Evolutionary conservation across 1,140 invertebrate species (phyloP), one percentile per base, ranked within the genome.

Genomic region (Drosophila funebris): DNA sequence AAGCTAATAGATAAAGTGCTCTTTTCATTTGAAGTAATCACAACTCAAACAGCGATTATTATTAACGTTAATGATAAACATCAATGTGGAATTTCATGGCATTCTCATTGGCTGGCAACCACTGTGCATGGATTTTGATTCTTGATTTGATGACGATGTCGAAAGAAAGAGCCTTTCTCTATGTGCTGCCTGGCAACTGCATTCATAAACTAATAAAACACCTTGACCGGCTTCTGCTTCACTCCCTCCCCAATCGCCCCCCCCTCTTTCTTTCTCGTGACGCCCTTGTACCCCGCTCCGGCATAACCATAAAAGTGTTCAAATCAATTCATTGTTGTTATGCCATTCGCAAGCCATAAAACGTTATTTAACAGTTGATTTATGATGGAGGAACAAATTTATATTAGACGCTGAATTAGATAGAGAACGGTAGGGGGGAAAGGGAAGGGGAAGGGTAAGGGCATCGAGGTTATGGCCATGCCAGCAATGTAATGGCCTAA

Each of bases 201-300:
- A 71, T 66, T 66, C 61, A 71, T 71, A 71, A 71, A 67, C 53
- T 31, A 36, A 67, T 58, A 67, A 39, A 60, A 20, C 9, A 31
- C 29, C 44, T 24, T 24, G 27, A 24, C 18, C 39, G 22, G 22
- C 57, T 33, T 60, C 11, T 33, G 27, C 39, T 29, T 13, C 9
- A 4, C n/a, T 2, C 11, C 4, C 18, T 20, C 11, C 18, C 9
- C 5, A 1, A 18, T n/a, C 46, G 24, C 24, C 43, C 11, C 11
- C n/a, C 24, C n/a, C 31, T 6, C 1, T 5, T 5, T 5, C 24
- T 0, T 27, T 27, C 24, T 1, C 4, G 0, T 4, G 4, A 27
- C n/a, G n/a, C n/a, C 39, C 16, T 18, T 31, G 1, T 39, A 9
- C 22, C 33, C 3, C 13, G 4, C 22, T 18, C 20, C 18, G 16